phyloP scores from a whole-genome alignment of 53 echinoderm and acorn worm genomes.

The Antedon mediterranea region DNA sequence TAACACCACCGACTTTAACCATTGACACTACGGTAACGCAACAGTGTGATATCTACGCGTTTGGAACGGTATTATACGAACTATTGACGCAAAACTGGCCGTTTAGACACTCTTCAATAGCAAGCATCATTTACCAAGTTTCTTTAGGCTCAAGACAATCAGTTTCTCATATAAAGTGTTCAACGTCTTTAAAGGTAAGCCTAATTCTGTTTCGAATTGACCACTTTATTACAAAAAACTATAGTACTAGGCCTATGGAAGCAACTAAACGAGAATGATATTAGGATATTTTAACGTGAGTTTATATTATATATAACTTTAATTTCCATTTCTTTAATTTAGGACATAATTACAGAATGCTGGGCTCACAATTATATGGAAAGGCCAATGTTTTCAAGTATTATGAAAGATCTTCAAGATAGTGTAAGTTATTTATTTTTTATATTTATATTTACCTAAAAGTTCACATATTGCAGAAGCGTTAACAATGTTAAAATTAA shows the following conservation, averaged over 20 bases:
- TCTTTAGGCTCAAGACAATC: slow-evolving; percentile 53
- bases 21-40: slow-evolving; percentile 31
- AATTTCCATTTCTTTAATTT: slow-evolving; percentile 8
- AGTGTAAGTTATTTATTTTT: slow-evolving; percentile 49
- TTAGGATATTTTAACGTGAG: too few relatives aligned
- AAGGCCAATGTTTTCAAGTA: slow-evolving; percentile 58
- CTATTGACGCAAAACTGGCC: slow-evolving; percentile 58
- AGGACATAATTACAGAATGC: slow-evolving; percentile 60
- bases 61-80: slow-evolving; percentile 79
- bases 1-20: slow-evolving; percentile 44
- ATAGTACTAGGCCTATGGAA: too few relatives aligned
- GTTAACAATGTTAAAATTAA: too few relatives aligned
- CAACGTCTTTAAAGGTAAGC: slow-evolving; percentile 59
- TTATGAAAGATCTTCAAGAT: slow-evolving; percentile 62
- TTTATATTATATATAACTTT: too few relatives aligned
- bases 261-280: too few relatives aligned
- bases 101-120: slow-evolving; percentile 31
- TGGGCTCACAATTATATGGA: slow-evolving; percentile 54
- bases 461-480: too few relatives aligned
- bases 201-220: too few relatives aligned
- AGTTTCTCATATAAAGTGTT: slow-evolving; percentile 47
- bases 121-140: slow-evolving; percentile 65
- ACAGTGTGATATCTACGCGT: slow-evolving; percentile 74
- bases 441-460: too few relatives aligned
- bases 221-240: too few relatives aligned